These are phyloP conservation scores for Cranoglanis bouderius DNA, from an alignment of 2,113 vertebrate genomes.

Conservation along the genomic window DNA sequence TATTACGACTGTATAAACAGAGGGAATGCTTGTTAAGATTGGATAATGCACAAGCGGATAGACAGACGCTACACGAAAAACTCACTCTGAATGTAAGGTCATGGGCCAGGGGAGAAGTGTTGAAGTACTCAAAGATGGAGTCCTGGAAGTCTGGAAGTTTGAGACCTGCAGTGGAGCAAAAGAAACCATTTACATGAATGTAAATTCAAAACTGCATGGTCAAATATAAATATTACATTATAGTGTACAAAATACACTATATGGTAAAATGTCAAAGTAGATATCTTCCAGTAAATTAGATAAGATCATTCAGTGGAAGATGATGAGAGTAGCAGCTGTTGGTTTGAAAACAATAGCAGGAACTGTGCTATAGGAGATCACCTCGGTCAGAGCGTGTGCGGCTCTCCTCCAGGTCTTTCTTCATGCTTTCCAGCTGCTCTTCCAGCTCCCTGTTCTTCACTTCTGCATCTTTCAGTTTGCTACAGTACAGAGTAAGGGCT, in stretches of 20 bases:
- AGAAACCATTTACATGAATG: neutral
- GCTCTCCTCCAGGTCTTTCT: slow-evolving; percentile 90
- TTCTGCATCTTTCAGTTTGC: slow-evolving; percentile 91
- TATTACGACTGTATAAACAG: slow-evolving; percentile 16
- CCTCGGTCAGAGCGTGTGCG: slow-evolving; percentile 82
- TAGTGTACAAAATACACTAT: neutral
- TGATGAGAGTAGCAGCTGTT: neutral
- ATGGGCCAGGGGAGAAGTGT: slow-evolving; percentile 91
- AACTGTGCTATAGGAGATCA: slow-evolving; percentile 58
- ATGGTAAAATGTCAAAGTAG: neutral
- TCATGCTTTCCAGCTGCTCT: slow-evolving; percentile 86
- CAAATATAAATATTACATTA: neutral
- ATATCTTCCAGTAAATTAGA: neutral
- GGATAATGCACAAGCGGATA: slow-evolving; percentile 22
- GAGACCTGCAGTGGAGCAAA: slow-evolving; percentile 75
- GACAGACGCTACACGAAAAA: slow-evolving; percentile 40
- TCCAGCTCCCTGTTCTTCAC: slow-evolving; percentile 79
- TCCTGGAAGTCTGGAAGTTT: slow-evolving; percentile 95
- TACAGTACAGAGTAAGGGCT: slow-evolving; percentile 55
- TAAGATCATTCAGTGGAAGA: neutral
- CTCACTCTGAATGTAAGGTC: slow-evolving; percentile 94
- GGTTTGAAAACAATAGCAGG: neutral
- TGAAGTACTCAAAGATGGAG: slow-evolving; percentile 97
- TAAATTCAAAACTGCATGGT: neutral
- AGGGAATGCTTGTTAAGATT: slow-evolving; percentile 26